Evolutionary conservation across 1,140 invertebrate genomes (phyloP), one percentile per base, ranked within the genome.

Genomic region (Meloidogyne floridensis): DNA sequence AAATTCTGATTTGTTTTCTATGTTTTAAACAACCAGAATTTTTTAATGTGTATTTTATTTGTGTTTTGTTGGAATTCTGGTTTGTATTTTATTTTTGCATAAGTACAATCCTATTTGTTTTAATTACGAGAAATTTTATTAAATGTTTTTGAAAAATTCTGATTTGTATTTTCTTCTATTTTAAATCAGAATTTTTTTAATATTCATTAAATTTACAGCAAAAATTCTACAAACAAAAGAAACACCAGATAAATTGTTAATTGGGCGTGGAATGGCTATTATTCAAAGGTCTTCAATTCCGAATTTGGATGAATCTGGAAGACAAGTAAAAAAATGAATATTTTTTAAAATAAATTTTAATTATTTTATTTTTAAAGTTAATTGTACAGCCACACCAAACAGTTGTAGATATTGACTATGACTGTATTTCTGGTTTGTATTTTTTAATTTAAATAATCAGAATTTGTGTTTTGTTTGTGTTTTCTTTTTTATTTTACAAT

Each of bases 231-330:
- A 13, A 18, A 47, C 15, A 18, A 51, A 81, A 20, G 59, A 79
- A 11, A 73, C 73, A 65, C 59, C 59, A 15, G 82, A 86, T 18
- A 85, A 82, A 72, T 86, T 92, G 20, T 75, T 92, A n/a, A 90
- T 91, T 75, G 90, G 90, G 6, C 90, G 91, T 74, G 91, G 91
- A 65, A 91, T 90, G 88, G 90, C 90, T 47, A 87, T 92, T 54
- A 90, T 91, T 75, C 86, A 90, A 59, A 83, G 91, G 7, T 84
- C 91, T 6, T 53, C 59, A 72, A 65, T 18, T 87, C 88, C 69
- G 74, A 84, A 43, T 72, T 82, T 83, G 4, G 85, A 88, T n/a
- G 86, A 88, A n/a, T 78, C 85, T 51, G 91, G 91, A 20, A 87
- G 90, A 77, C 88, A 90, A 72, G 83, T 91, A 9, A 56, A 72